phyloP scores from a whole-genome alignment of 2,888 invertebrate genomes.

The Melanargia galathea region DNA sequence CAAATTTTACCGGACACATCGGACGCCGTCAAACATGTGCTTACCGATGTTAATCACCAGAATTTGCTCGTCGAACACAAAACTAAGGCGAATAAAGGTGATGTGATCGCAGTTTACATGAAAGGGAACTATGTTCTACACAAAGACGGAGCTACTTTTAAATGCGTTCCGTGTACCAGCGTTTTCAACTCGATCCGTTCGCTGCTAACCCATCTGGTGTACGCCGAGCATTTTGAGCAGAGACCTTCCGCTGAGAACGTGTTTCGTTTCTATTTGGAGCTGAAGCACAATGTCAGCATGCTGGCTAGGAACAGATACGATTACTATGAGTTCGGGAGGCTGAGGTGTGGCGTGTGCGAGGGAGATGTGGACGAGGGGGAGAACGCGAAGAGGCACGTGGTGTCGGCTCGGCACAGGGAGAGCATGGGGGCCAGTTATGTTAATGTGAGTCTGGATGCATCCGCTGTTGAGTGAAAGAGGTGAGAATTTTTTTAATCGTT shows the following conservation, averaged over 20 bases:
- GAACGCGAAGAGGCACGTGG: slow-evolving; percentile 73
- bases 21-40: slow-evolving; percentile 59
- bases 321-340: slow-evolving; percentile 68
- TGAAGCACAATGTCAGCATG: slow-evolving; percentile 75
- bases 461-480: slow-evolving; percentile 64
- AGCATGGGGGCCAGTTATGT: slow-evolving; percentile 77
- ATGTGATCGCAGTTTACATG: slow-evolving; percentile 75
- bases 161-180: slow-evolving; percentile 59
- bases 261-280: slow-evolving; percentile 72
- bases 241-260: slow-evolving; percentile 66
- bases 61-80: slow-evolving; percentile 55
- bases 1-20: slow-evolving; percentile 51
- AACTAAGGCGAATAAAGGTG: slow-evolving; percentile 57
- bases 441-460: slow-evolving; percentile 59
- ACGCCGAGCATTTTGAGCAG: slow-evolving; percentile 63
- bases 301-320: slow-evolving; percentile 69
- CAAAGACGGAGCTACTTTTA: slow-evolving; percentile 65
- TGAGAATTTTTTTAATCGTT: slow-evolving; percentile 35
- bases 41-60: slow-evolving; percentile 64
- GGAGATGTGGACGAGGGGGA: slow-evolving; percentile 64
- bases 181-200: slow-evolving; percentile 70
- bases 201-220: slow-evolving; percentile 65
- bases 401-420: slow-evolving; percentile 68
- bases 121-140: slow-evolving; percentile 67
- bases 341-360: slow-evolving; percentile 73